phyloP scores from a whole-genome alignment of 1,140 invertebrate species.

The Procambarus clarkii region DNA sequence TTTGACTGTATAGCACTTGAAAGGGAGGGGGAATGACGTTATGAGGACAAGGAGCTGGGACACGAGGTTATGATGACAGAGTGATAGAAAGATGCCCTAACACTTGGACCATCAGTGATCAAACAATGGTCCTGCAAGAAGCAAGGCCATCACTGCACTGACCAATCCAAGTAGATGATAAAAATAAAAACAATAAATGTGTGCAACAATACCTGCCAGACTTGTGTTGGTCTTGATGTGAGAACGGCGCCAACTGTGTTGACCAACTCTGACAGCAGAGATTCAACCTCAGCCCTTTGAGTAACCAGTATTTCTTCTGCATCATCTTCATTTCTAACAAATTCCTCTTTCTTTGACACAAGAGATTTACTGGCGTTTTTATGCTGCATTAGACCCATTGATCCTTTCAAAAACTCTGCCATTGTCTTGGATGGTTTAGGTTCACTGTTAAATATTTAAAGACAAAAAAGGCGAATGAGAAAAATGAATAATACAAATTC shows the following conservation, averaged over 20 bases:
- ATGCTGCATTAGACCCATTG: neutral
- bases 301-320: neutral
- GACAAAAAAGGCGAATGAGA: too few relatives aligned
- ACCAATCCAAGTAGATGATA: too few relatives aligned
- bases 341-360: neutral
- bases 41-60: too few relatives aligned
- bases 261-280: constrained; percentile 19
- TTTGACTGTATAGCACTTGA: too few relatives aligned
- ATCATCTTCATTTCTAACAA: neutral
- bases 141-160: too few relatives aligned
- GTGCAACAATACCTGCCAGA: constrained; percentile 19
- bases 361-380: neutral
- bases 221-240: constrained; percentile 34
- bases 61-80: too few relatives aligned
- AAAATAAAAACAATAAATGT: too few relatives aligned
- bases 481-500: too few relatives aligned
- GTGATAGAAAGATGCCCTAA: too few relatives aligned
- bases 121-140: too few relatives aligned
- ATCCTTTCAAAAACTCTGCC: neutral
- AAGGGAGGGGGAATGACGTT: too few relatives aligned
- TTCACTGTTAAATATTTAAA: neutral
- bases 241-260: constrained; percentile 30
- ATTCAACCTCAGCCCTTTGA: neutral
- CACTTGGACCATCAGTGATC: too few relatives aligned
- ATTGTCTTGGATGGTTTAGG: neutral